Base-by-base conservation (phyloP, 2,113 vertebrate genomes). In the Calcarius ornatus region DNA sequence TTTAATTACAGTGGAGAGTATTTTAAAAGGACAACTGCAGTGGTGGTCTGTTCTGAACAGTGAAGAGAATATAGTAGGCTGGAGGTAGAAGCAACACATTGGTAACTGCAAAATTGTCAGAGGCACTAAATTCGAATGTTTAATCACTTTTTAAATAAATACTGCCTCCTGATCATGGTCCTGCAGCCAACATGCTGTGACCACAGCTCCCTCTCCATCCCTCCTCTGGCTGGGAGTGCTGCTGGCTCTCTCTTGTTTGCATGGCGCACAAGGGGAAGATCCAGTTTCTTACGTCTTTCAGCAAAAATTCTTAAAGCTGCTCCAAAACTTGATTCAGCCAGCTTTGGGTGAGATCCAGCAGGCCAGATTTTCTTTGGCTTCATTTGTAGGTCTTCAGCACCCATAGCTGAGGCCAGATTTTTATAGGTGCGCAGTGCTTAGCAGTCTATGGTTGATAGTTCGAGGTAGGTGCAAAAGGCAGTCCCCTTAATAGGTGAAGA, bases 21-120 rank as follows among this genome's bases (percentile, higher is more conserved):
- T 85, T 91, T 92, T 90, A 38, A 91, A 93, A 71, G 61, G 25
- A 75, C 83, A 92, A 68, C 71, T 77, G 81, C 83, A 48, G 51
- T 77, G 95, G 95, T 95, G 94, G 96, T 96, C 95, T 85, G 35
- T 61, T 84, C 64, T 69, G 72, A 92, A 37, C 56, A 93, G 43
- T 3, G 13, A 70, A n/a, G 20, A 57, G 68, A 50, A 65, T 63
- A 35, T 81, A 88, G 53, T 40, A 87, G 45, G 23, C 24, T 75
- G 47, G 37, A 73, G 27, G 8, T 54, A 48, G 61, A 61, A 72
- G 30, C 21, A 7, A 35, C 48, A 37, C 20, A 33, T 13, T 60
- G 53, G 60, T 83, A 83, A 86, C 3, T 64, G 61, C 21, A 80
- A 81, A 88, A 77, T 38, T 21, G 57, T 81, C 57, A 53, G 75